Evolutionary conservation across 2,888 invertebrate species (phyloP).

Genomic region (Acrocera orbiculus): DNA sequence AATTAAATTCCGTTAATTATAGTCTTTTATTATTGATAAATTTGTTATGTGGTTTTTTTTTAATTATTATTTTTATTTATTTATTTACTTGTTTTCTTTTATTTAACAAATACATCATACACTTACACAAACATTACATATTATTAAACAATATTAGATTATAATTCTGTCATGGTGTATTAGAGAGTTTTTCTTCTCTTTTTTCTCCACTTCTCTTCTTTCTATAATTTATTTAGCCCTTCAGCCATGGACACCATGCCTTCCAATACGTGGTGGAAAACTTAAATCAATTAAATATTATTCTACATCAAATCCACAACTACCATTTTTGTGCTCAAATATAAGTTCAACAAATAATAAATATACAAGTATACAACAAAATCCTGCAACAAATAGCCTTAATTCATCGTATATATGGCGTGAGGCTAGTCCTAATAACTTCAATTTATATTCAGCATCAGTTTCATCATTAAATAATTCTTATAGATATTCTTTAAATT

Average conservation of each 20-base stretch:
- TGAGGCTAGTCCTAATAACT: constrained; percentile 31
- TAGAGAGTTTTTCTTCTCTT: constrained; percentile 21
- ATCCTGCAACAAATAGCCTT: constrained; percentile 22
- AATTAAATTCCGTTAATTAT: neutral
- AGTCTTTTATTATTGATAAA: constrained; percentile 1
- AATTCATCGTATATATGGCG: constrained; percentile 33
- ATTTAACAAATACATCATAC: constrained; percentile 5
- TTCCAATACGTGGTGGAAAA: constrained; percentile 32
- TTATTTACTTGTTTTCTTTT: neutral
- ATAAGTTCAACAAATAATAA: no score
- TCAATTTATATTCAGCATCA: constrained; percentile 30
- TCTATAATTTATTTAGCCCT: constrained; percentile 23
- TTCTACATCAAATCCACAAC: constrained; percentile 32
- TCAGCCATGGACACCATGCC: constrained; percentile 32
- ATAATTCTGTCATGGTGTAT: constrained; percentile 19
- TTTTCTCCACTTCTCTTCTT: constrained; percentile 16
- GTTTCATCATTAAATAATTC: constrained; percentile 27
- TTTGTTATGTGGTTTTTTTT: constrained; percentile 2
- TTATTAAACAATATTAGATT: constrained; percentile 10
- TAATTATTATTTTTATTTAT: constrained; percentile 2
- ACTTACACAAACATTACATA: no score
- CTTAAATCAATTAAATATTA: constrained; percentile 32
- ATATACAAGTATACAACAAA: constrained; percentile 6
- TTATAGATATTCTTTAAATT: constrained; percentile 23
- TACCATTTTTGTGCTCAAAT: constrained; percentile 25